Base-by-base conservation (phyloP, 1,140 invertebrate species). In the Stegodyphus dumicola region DNA sequence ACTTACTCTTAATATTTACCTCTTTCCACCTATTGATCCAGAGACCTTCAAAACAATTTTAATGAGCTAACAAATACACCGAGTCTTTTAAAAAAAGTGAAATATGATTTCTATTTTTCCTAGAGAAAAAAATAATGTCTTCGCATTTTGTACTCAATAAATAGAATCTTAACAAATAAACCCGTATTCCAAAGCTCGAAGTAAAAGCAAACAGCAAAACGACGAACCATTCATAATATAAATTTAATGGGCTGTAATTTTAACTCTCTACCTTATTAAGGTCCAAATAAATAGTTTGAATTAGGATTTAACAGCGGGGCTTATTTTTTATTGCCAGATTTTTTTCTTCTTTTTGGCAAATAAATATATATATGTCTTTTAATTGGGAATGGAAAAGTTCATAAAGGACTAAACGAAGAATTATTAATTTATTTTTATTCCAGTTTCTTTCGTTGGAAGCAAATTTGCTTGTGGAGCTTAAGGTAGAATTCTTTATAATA, bases 231-330 rank as follows among this genome's bases (percentile, higher is more conserved):
- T 13, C 70, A 9, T 64, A 83, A 66, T 75, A 17, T 54, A 51
- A 6, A 75, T 13, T 67, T 83, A 83, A 83, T 83, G 71, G 65
- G 56, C n/a, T 53, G 80, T 83, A 83, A 83, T 83, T 83, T 11
- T 54, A 83, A 53, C 53, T 51, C 7, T 33, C 15, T 17, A 17
- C 7, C 65, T 75, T 74, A 66, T 64, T 83, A 52, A 17, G 11
- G 13, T 49, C 52, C 48, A 33, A 10, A 56, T 65, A 66, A 64
- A 56, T 9, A 83, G 70, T 83, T 83, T 75, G 48, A 52, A 53
- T 33, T 75, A 83, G 80, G 80, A 83, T 83, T 83, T 75, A 56
- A 15, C 48, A 5, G 6, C 11, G 10, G 53, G 18, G 54, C 54
- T 74, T n/a, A 51, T 56, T 17, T 67, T 67, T 67, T 67, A 15